Conservation (phyloP, 2,113 vertebrate species). For the Colistium nudipinnis region DNA sequence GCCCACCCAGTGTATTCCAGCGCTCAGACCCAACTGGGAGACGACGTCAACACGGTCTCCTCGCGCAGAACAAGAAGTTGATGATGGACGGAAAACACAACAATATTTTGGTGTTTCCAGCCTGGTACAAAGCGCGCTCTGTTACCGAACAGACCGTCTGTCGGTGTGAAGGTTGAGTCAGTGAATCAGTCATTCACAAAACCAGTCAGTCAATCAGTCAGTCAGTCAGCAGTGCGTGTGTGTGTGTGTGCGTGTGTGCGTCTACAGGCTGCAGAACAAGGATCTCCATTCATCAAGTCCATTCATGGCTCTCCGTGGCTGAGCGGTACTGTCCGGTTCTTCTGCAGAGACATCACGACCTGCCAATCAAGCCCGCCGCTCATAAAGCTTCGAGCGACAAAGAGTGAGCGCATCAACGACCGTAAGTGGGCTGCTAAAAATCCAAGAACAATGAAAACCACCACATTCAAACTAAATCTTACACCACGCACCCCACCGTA, state of each 20-base stretch:
- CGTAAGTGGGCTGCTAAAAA: slow-evolving; percentile 12
- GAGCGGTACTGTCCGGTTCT: slow-evolving; percentile 21
- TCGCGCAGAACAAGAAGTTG: slow-evolving; percentile 28
- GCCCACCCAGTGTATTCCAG: slow-evolving; percentile 14
- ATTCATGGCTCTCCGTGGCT: slow-evolving; percentile 38
- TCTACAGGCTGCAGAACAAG: slow-evolving; percentile 37
- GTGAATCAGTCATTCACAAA: slow-evolving; percentile 56
- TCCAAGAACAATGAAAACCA: slow-evolving; percentile 19
- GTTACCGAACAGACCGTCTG: slow-evolving; percentile 27
- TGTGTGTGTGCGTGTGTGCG: no score
- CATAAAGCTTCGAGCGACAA: neutral
- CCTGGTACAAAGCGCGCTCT: slow-evolving; percentile 37
- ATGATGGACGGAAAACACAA: slow-evolving; percentile 57
- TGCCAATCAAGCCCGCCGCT: neutral
- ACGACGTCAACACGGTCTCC: slow-evolving; percentile 1
- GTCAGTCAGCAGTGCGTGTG: slow-evolving; percentile 24
- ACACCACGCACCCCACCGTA: neutral
- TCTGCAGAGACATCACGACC: slow-evolving; percentile 23
- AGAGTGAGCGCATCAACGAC: slow-evolving; percentile 14
- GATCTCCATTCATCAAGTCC: slow-evolving; percentile 32
- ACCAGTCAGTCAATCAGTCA: slow-evolving; percentile 29
- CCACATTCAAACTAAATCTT: neutral
- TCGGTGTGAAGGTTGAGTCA: slow-evolving; percentile 45
- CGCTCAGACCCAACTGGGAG: neutral
- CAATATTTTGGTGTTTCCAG: slow-evolving; percentile 49